phyloP scores from a whole-genome alignment of 35 echinoderm and acorn worm genomes.

The Heliocidaris tuberculata region DNA sequence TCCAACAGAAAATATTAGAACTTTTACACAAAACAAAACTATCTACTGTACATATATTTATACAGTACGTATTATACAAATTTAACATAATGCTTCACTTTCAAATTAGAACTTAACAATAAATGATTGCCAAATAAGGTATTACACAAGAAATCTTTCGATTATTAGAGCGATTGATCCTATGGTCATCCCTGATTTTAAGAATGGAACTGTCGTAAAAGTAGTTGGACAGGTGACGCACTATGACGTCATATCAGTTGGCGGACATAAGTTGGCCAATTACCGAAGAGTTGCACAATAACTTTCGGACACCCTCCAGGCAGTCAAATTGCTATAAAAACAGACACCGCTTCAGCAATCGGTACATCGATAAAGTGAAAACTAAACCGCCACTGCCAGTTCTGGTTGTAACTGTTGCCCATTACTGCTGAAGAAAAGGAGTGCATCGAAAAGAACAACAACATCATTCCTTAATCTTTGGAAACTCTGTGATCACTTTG shows the following conservation, averaged over 20 bases:
- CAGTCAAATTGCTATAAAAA: neutral
- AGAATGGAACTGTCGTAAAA: neutral
- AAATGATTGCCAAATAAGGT: neutral
- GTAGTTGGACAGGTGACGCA: neutral
- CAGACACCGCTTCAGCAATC: neutral
- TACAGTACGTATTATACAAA: no score
- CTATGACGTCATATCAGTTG: neutral
- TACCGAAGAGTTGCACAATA: neutral
- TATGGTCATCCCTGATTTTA: neutral
- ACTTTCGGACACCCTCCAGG: neutral
- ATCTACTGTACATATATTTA: no score
- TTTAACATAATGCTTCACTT: no score
- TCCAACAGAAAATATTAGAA: no score
- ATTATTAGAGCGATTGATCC: neutral
- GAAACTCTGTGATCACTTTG: neutral
- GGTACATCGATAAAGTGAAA: neutral
- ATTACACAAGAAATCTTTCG: neutral
- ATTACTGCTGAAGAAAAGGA: neutral
- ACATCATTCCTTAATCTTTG: neutral
- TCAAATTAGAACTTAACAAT: neutral
- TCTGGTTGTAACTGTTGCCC: neutral
- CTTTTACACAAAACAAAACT: no score
- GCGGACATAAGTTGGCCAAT: neutral
- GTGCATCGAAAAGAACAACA: neutral
- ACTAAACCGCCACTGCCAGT: neutral